Evolutionary conservation across 2,888 invertebrate species (phyloP).

Genomic region (Conus canariensis): DNA sequence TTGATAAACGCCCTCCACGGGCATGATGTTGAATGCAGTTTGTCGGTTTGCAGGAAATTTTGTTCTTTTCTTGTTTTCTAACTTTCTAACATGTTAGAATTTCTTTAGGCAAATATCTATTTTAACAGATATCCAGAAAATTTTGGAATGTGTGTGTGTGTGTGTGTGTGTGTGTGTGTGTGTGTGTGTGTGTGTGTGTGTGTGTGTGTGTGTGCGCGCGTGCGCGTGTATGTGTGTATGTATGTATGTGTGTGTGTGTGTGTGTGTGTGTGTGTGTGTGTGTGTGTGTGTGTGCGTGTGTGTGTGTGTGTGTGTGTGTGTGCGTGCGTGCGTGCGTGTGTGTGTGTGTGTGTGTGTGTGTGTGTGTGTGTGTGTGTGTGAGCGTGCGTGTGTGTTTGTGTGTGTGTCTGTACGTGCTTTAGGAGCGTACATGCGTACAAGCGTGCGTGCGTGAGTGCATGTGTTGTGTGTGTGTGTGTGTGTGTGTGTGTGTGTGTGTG

Average conservation of each 20-base stretch:
- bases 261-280: not conserved
- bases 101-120: too few species aligned
- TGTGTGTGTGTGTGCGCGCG: not conserved
- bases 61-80: too few species aligned
- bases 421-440: too few species aligned
- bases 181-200: slow-evolving; percentile 19
- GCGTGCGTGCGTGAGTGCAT: slow-evolving; percentile 3
- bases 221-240: not conserved
- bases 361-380: not conserved
- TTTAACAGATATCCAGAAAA: too few species aligned
- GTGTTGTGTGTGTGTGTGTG: slow-evolving; percentile 31
- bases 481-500: slow-evolving; percentile 36
- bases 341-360: not conserved
- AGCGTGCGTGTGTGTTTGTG: not conserved
- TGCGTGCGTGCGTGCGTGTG: not conserved
- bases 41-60: too few species aligned
- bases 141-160: not conserved
- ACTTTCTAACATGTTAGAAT: too few species aligned
- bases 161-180: slow-evolving; percentile 16
- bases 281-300: not conserved
- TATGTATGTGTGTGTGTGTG: slow-evolving; percentile 3
- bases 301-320: not conserved
- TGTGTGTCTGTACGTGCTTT: too few species aligned
- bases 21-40: too few species aligned
- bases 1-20: too few species aligned